Evolutionary conservation across 2,797 vertebrate genomes (phyloP).

Genomic region (Gymnocypris eckloni): DNA sequence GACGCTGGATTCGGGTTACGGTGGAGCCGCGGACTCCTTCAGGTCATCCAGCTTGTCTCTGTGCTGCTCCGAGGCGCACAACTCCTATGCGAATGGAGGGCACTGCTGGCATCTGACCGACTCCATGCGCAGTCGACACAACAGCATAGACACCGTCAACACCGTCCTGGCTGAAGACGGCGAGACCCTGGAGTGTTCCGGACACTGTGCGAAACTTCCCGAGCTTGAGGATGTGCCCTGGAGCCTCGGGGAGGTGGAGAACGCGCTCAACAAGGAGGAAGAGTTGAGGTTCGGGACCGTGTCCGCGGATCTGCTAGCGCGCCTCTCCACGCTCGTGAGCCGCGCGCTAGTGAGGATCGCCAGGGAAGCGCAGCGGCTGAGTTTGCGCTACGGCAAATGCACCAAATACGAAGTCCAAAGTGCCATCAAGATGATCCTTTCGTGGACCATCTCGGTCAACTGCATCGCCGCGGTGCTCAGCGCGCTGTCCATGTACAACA

Average conservation of each 20-base stretch:
- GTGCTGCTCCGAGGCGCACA: constrained; percentile 94
- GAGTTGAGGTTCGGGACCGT: constrained; percentile 75
- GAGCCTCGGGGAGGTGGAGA: constrained; percentile 93
- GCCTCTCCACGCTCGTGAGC: constrained; percentile 88
- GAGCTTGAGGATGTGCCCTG: constrained; percentile 98
- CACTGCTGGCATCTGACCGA: constrained; percentile 91
- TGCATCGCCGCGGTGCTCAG: constrained; percentile 87
- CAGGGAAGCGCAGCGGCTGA: constrained; percentile 92
- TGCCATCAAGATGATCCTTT: constrained; percentile 90
- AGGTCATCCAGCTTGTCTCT: constrained; percentile 96
- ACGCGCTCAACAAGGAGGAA: constrained; percentile 83
- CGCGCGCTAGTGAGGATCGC: constrained; percentile 91
- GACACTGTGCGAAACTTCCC: constrained; percentile 93
- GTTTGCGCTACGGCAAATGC: constrained; percentile 95
- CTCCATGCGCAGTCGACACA: constrained; percentile 97
- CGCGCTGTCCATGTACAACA: constrained; percentile 93
- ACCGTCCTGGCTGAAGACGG: constrained; percentile 95
- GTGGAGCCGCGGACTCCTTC: constrained; percentile 97
- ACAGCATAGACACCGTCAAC: constrained; percentile 98
- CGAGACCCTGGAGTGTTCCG: constrained; percentile 95
- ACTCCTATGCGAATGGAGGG: constrained; percentile 84
- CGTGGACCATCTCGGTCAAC: constrained; percentile 87
- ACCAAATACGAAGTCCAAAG: constrained; percentile 95
- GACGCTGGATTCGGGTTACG: constrained; percentile 99
- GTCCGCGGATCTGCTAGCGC: constrained; percentile 84